These are phyloP conservation scores for Phalacrocorax pelagicus DNA, from an alignment of 2,113 vertebrate species.

Conservation along the genomic window DNA sequence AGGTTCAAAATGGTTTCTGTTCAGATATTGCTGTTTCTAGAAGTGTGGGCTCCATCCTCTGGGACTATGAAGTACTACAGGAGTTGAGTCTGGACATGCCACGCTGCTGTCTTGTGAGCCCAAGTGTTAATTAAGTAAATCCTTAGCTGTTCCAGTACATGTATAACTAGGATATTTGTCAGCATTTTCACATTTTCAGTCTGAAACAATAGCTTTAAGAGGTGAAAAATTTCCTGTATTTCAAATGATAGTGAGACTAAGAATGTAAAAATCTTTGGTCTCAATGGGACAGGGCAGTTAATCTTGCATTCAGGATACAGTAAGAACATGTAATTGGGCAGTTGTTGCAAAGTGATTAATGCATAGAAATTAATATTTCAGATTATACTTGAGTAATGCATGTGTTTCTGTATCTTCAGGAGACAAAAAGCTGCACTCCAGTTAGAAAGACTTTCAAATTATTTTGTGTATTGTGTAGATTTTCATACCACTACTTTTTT, in stretches of 20 bases:
- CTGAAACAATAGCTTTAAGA: not conserved
- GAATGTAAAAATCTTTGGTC: not conserved
- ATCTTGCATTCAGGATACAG: not conserved
- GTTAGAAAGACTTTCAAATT: not conserved
- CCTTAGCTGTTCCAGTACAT: not conserved
- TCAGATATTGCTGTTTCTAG: not conserved
- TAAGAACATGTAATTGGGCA: not conserved
- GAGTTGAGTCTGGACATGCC: not conserved
- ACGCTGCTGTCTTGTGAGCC: not conserved
- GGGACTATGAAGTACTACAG: not conserved
- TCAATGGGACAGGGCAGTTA: not conserved
- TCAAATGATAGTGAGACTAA: not conserved
- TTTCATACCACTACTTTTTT: not conserved
- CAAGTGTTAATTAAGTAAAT: not conserved
- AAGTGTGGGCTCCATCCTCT: slow-evolving; percentile 2
- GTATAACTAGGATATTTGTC: not conserved
- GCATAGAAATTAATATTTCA: not conserved
- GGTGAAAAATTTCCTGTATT: not conserved
- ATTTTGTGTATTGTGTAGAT: not conserved
- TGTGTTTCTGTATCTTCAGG: not conserved
- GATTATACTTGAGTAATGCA: not conserved
- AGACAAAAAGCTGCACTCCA: not conserved
- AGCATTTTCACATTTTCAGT: not conserved
- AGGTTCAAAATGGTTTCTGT: not conserved
- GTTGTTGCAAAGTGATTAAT: not conserved